Conservation (phyloP, 1,140 invertebrate species). For the Drosophila murphyi region DNA sequence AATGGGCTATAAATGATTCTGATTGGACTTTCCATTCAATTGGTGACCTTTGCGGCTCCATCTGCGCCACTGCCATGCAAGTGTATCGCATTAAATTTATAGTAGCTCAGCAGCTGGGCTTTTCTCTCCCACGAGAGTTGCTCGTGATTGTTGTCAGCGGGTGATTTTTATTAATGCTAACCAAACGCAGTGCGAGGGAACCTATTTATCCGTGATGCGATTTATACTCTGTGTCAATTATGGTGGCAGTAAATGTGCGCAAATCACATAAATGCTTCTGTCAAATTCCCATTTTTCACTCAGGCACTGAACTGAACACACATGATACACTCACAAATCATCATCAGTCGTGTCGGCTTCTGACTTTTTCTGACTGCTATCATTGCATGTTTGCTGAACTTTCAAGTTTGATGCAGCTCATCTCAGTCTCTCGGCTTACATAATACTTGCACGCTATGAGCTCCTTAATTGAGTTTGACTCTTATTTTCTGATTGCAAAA, state of each 20-base stretch:
- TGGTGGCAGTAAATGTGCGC: constrained; percentile 38
- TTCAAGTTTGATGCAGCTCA: constrained; percentile 32
- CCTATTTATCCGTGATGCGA: constrained; percentile 26
- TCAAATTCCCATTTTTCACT: constrained; percentile 45
- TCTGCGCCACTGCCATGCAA: constrained; percentile 20
- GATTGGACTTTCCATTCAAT: constrained; percentile 17
- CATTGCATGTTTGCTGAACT: constrained; percentile 19
- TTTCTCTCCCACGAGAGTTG: constrained; percentile 28
- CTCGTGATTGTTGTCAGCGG: constrained; percentile 26
- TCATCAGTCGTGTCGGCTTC: constrained; percentile 1
- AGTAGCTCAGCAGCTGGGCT: background rate
- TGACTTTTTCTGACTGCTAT: background rate
- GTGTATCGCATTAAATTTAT: constrained; percentile 25
- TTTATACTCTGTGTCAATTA: constrained; percentile 60
- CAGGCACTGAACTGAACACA: constrained; percentile 10
- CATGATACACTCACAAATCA: constrained; percentile 10
- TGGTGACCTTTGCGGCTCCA: constrained; percentile 40
- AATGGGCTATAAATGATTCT: constrained; percentile 3
- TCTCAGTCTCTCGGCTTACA: constrained; percentile 13
- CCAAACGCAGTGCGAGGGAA: constrained; percentile 8
- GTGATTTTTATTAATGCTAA: constrained; percentile 35
- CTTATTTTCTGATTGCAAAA: background rate
- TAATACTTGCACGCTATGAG: constrained; percentile 16
- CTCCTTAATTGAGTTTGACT: constrained; percentile 9
- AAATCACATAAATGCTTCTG: constrained; percentile 71